A percentile compares a stretch with the other conserved stretches of the same genome.
phyloP scores from a whole-genome alignment of 2,113 vertebrate genomes.

The Ivindomyrus marchei region DNA sequence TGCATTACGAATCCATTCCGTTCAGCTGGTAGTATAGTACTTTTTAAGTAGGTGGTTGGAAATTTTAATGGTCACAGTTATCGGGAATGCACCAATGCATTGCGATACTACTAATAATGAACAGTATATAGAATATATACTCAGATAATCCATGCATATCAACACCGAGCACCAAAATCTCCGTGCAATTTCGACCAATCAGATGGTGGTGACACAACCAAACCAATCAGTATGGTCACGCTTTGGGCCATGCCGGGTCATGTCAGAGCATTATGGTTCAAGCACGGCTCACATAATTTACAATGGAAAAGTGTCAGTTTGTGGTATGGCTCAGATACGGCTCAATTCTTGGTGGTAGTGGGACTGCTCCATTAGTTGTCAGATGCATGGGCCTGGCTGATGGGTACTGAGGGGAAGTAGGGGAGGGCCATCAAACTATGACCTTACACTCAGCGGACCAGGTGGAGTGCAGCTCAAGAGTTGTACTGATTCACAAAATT shows the following conservation, averaged over 20 bases:
- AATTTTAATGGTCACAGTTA: neutral
- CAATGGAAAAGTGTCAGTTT: neutral
- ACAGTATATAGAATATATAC: neutral
- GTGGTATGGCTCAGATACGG: neutral
- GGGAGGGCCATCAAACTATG: neutral
- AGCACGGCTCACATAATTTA: neutral
- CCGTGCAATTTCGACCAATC: neutral
- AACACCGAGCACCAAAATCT: neutral
- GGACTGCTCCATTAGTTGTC: neutral
- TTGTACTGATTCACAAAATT: neutral
- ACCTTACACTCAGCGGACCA: neutral
- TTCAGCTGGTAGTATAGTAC: neutral
- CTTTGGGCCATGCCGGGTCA: neutral
- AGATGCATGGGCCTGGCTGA: neutral
- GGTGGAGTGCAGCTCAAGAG: neutral
- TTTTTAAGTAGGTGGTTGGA: neutral
- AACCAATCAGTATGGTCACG: neutral
- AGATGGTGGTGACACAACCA: neutral
- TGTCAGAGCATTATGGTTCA: neutral
- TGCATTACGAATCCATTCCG: neutral
- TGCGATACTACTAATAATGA: neutral
- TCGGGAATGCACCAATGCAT: neutral
- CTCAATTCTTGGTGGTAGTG: neutral
- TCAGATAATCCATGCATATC: neutral
- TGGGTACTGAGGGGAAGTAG: neutral